Evolutionary conservation across 2,888 invertebrate genomes (phyloP).

Genomic region (Eristalinus sepulchralis): DNA sequence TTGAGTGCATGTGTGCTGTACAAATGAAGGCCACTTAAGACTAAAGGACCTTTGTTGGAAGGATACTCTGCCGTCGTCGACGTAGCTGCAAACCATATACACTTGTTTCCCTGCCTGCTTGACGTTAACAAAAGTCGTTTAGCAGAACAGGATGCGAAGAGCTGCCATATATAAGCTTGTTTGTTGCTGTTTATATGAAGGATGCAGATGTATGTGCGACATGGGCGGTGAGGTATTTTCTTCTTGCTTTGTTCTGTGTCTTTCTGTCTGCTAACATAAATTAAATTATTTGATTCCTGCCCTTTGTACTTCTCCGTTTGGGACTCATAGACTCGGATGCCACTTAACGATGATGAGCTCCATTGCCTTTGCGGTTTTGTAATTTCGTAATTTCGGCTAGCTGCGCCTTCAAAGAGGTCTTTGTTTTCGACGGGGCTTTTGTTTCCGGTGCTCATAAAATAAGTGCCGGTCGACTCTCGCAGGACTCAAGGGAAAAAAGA

Average conservation of each 20-base stretch:
- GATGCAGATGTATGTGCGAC: conserved; percentile 8
- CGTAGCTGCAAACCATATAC: conserved; percentile 12
- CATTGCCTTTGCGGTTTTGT: conserved; percentile 58
- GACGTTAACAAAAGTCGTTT: conserved; percentile 64
- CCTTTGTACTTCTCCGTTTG: conserved; percentile 17
- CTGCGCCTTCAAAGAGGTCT: not conserved
- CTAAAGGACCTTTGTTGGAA: conserved; percentile 58
- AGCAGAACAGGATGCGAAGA: conserved; percentile 47
- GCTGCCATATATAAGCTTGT: conserved; percentile 4
- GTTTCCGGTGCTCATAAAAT: not conserved
- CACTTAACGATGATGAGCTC: conserved; percentile 63
- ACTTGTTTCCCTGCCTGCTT: conserved; percentile 29
- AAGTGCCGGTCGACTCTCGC: not conserved
- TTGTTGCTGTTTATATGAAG: not conserved
- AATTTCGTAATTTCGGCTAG: conserved; percentile 11
- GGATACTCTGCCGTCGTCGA: conserved; percentile 39
- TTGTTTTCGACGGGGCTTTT: not conserved
- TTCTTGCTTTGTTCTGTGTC: conserved; percentile 36
- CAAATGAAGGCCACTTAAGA: conserved; percentile 68
- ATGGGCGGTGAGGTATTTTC: conserved; percentile 17
- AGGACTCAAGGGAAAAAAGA: not conserved
- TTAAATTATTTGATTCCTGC: conserved; percentile 69
- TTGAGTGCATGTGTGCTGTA: conserved; percentile 42
- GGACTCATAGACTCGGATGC: conserved; percentile 46
- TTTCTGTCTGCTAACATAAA: conserved; percentile 63